Percentiles rank a stretch among this genome's conserved stretches.
Conservation (phyloP, 2,888 invertebrate species). For the Chaetoderma sp. region DNA sequence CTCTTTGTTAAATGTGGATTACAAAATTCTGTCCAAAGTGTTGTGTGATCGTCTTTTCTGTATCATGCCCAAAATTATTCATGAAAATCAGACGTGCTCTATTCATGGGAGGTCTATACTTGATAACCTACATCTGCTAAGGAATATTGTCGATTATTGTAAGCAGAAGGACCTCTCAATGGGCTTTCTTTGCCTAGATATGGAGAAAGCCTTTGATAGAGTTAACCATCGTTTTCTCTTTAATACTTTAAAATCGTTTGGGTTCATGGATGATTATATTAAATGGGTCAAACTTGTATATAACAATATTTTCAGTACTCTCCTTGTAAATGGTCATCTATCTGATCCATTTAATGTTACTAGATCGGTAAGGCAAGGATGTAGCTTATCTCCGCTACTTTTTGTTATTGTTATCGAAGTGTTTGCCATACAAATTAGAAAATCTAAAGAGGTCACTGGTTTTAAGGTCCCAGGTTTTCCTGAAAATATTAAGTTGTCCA, state of each 20-base stretch:
- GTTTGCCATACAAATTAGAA: not conserved
- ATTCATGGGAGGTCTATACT: conserved; percentile 39
- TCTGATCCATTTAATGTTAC: not conserved
- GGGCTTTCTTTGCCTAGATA: conserved; percentile 38
- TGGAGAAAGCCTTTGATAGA: conserved; percentile 44
- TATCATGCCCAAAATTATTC: conserved; percentile 31
- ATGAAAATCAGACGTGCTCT: conserved; percentile 39
- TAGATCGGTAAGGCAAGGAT: not conserved
- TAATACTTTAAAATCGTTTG: conserved; percentile 32
- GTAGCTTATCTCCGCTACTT: not conserved
- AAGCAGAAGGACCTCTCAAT: conserved; percentile 35
- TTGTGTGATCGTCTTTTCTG: conserved; percentile 29
- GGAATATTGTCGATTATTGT: conserved; percentile 37
- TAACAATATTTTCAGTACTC: not conserved
- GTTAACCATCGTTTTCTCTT: conserved; percentile 39
- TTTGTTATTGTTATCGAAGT: not conserved
- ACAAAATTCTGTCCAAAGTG: conserved; percentile 40
- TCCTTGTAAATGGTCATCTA: conserved; percentile 1
- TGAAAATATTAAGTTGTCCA: conserved; percentile 6
- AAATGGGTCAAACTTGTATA: conserved; percentile 40
- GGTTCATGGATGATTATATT: conserved; percentile 35
- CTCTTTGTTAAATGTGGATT: conserved; percentile 39
- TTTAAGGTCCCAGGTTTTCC: conserved; percentile 20
- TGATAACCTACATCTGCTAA: conserved; percentile 38
- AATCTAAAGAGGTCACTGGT: conserved; percentile 11